A percentile compares a stretch with the other conserved stretches of the same genome.
These are phyloP conservation scores for Rhogogaster chlorosoma DNA, from an alignment of 2,888 invertebrate species.

Conservation along the genomic window DNA sequence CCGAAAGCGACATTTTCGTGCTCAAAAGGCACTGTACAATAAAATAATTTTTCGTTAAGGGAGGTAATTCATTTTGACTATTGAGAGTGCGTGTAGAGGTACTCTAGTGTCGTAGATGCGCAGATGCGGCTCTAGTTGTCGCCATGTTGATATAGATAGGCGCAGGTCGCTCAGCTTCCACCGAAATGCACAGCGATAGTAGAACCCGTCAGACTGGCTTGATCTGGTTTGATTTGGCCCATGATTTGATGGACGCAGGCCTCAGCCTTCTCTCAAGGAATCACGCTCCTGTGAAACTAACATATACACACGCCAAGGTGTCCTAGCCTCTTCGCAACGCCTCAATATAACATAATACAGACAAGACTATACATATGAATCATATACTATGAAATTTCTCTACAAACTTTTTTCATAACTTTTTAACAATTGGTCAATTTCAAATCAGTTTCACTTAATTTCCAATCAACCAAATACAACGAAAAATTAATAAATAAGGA, in stretches of 20 bases:
- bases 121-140: constrained; percentile 68
- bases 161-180: constrained; percentile 64
- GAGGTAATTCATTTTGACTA: constrained; percentile 70
- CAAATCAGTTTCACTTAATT: not conserved
- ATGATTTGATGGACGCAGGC: constrained; percentile 66
- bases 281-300: constrained; percentile 77
- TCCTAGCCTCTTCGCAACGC: constrained; percentile 59
- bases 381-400: not conserved
- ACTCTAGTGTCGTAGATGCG: constrained; percentile 76
- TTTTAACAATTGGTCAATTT: not conserved
- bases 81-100: constrained; percentile 76
- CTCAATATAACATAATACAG: constrained; percentile 38
- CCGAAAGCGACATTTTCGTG: constrained; percentile 52
- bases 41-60: constrained; percentile 52
- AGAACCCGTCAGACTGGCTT: constrained; percentile 64
- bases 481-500: too few species aligned
- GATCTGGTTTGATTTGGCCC: constrained; percentile 63
- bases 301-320: constrained; percentile 77
- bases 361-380: not conserved
- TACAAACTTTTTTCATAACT: not conserved
- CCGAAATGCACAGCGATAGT: constrained; percentile 61
- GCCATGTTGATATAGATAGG: constrained; percentile 61
- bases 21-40: constrained; percentile 55
- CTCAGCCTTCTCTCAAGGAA: constrained; percentile 70
- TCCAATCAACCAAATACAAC: not conserved